Conservation (phyloP, 2,888 invertebrate species). For the Tenthredo scrophulariae region DNA sequence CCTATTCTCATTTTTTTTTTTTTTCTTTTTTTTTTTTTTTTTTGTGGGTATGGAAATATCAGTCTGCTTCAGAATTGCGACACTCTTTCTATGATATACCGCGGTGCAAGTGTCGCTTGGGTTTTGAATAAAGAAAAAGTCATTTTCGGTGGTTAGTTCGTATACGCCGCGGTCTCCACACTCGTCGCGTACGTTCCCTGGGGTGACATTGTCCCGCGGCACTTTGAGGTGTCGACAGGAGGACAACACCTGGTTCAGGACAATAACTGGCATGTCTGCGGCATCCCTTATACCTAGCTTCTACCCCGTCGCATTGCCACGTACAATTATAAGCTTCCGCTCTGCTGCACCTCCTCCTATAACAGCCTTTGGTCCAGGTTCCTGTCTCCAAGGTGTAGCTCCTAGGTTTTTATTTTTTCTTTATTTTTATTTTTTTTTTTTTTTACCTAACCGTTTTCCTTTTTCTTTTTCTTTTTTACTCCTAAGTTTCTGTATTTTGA, state of each 20-base stretch:
- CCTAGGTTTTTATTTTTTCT: background rate
- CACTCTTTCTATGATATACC: background rate
- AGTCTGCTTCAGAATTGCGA: background rate
- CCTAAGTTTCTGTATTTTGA: background rate
- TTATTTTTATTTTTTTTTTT: background rate
- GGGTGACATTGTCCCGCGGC: constrained; percentile 56
- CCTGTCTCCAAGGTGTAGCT: background rate
- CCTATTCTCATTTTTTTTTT: background rate
- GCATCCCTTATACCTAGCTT: constrained; percentile 27
- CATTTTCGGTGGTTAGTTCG: constrained; percentile 41
- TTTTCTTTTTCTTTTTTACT: background rate
- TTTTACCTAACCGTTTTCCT: background rate
- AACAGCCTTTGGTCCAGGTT: background rate
- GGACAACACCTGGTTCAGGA: constrained; percentile 68
- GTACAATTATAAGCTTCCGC: constrained; percentile 51
- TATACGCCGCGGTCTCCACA: background rate
- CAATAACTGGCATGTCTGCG: constrained; percentile 61
- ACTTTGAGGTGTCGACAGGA: constrained; percentile 72
- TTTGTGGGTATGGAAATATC: background rate
- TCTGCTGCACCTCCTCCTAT: constrained; percentile 12
- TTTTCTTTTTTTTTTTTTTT: background rate
- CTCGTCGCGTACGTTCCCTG: constrained; percentile 14
- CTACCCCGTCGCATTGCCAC: constrained; percentile 4
- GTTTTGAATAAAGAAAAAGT: constrained; percentile 18
- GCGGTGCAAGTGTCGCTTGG: background rate